Conservation (phyloP, 2,888 invertebrate species). For the Bombylius discolor region DNA sequence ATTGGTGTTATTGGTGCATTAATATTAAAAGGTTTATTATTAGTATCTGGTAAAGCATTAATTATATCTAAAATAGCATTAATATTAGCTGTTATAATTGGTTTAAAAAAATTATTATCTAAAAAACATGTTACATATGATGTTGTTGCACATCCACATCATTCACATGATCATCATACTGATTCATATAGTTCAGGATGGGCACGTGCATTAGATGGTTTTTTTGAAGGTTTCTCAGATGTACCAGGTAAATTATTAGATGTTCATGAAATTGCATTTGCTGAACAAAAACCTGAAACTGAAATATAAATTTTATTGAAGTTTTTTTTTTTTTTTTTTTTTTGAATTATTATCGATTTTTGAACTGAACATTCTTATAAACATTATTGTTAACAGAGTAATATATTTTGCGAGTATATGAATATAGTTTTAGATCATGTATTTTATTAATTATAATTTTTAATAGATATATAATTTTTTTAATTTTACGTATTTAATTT, state of each 20-base stretch:
- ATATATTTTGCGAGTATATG: too few species aligned
- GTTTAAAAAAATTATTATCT: slow-evolving; percentile 67
- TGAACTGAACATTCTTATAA: too few species aligned
- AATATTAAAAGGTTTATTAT: slow-evolving; percentile 65
- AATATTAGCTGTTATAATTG: slow-evolving; percentile 65
- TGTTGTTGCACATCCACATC: slow-evolving; percentile 57
- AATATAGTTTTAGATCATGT: too few species aligned
- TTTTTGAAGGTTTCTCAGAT: slow-evolving; percentile 36
- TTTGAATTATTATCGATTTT: too few species aligned
- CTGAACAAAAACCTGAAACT: slow-evolving; percentile 40
- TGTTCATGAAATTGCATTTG: slow-evolving; percentile 50
- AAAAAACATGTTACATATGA: slow-evolving; percentile 58
- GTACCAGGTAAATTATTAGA: slow-evolving; percentile 35
- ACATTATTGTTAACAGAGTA: too few species aligned
- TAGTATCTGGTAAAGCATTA: slow-evolving; percentile 73
- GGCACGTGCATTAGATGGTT: slow-evolving; percentile 40
- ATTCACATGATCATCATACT: slow-evolving; percentile 31
- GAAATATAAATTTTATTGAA: background rate
- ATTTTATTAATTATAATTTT: too few species aligned
- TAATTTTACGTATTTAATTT: too few species aligned
- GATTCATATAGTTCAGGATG: slow-evolving; percentile 48
- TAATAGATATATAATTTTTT: too few species aligned
- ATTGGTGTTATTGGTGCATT: slow-evolving; percentile 67
- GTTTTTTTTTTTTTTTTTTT: too few species aligned
- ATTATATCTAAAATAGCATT: slow-evolving; percentile 74